phyloP scores from a whole-genome alignment of 2,113 vertebrate genomes.

The human (Homo sapiens) region DNA sequence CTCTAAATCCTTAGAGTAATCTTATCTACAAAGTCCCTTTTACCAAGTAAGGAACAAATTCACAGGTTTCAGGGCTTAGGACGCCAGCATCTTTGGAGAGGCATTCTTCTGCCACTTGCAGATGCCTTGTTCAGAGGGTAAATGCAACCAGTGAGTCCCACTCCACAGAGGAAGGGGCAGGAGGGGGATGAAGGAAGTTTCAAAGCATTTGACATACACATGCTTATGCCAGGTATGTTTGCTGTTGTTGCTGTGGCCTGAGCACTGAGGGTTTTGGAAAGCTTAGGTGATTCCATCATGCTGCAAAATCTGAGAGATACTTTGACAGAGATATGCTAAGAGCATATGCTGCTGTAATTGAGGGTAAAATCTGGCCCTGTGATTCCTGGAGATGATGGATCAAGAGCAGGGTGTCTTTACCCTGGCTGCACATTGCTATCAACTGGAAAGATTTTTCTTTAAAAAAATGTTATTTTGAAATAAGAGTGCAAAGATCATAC shows the following conservation, averaged over 20 bases:
- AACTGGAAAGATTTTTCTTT: background rate
- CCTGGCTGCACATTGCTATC: background rate
- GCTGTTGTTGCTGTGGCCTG: background rate
- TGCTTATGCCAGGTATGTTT: background rate
- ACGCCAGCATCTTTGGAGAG: background rate
- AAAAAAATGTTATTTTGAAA: background rate
- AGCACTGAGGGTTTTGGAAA: background rate
- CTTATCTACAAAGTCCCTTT: background rate
- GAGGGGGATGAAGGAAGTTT: background rate
- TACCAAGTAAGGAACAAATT: background rate
- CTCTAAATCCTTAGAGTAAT: background rate
- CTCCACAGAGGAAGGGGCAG: background rate
- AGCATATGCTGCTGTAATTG: background rate
- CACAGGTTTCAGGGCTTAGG: background rate
- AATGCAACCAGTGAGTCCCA: rapidly evolving
- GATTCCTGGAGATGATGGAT: background rate
- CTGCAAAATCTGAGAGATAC: background rate
- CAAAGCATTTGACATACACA: background rate
- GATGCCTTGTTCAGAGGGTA: background rate
- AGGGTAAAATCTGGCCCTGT: background rate
- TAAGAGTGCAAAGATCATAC: background rate
- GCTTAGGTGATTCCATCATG: background rate
- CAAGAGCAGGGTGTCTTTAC: background rate
- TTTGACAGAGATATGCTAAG: background rate
- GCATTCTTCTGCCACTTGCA: background rate